phyloP scores from a whole-genome alignment of 2,888 invertebrate species.

The Alcis repandata region DNA sequence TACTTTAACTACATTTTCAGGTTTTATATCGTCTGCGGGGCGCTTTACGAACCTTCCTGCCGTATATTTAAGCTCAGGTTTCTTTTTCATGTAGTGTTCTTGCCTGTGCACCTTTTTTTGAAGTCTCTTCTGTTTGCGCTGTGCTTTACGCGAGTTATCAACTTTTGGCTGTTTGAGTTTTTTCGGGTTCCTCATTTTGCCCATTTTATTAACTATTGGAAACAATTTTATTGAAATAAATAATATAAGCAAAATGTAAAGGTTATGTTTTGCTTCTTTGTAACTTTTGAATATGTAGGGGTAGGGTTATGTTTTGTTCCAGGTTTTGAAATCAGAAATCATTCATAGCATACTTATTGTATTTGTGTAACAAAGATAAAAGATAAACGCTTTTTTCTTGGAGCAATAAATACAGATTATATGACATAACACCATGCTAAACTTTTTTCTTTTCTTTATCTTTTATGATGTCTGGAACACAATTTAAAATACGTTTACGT shows the following conservation, averaged over 20 bases:
- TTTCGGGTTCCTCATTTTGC: slow-evolving; percentile 59
- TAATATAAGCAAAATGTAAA: background rate
- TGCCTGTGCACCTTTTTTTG: slow-evolving; percentile 88
- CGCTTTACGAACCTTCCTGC: slow-evolving; percentile 77
- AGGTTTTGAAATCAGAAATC: background rate
- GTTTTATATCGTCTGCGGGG: slow-evolving; percentile 57
- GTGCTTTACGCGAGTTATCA: slow-evolving; percentile 87
- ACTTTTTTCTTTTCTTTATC: too few species aligned
- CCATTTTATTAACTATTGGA: slow-evolving; percentile 18
- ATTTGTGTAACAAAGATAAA: background rate
- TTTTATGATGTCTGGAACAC: background rate
- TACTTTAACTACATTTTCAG: slow-evolving; percentile 58
- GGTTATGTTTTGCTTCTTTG: background rate
- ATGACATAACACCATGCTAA: too few species aligned
- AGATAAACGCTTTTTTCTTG: too few species aligned
- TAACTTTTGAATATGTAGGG: background rate
- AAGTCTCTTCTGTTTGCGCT: slow-evolving; percentile 90
- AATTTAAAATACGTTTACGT: background rate
- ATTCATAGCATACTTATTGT: background rate
- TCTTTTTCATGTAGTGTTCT: slow-evolving; percentile 78
- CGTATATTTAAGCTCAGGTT: slow-evolving; percentile 53
- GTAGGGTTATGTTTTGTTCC: background rate
- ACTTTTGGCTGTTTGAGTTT: slow-evolving; percentile 57
- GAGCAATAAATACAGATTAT: too few species aligned
- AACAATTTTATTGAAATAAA: background rate